Evolutionary conservation across 2,797 vertebrate genomes (phyloP).

Genomic region (Aerospiza tachiro): DNA sequence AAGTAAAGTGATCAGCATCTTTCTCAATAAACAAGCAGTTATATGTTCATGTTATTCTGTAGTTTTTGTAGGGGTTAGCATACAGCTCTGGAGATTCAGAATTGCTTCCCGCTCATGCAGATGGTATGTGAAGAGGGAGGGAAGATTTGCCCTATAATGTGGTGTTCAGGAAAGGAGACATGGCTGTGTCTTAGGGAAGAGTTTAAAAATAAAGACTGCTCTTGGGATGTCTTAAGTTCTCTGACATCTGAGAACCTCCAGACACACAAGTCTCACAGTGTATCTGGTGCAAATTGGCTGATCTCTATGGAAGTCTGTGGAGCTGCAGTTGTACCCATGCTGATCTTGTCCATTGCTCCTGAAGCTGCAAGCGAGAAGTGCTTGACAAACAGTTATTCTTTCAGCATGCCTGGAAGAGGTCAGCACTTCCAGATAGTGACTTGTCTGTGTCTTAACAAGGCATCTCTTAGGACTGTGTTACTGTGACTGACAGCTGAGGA

Average conservation of each 20-base stretch:
- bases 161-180: rapidly evolving
- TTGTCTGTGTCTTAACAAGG: background rate
- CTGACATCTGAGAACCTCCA: background rate
- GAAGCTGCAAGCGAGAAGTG: background rate
- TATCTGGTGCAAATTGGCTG: background rate
- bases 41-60: rapidly evolving
- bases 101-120: rapidly evolving
- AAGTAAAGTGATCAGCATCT: background rate
- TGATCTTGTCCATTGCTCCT: background rate
- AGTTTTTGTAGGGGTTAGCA: background rate
- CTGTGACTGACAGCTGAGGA: background rate
- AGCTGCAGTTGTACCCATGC: background rate
- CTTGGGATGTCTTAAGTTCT: background rate
- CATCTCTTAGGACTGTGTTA: background rate
- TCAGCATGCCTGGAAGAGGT: background rate
- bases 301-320: background rate
- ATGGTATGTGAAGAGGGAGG: background rate
- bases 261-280: background rate
- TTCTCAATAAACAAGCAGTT: background rate
- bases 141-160: rapidly evolving
- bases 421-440: rapidly evolving
- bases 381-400: background rate
- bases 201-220: background rate
- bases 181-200: background rate
- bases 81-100: background rate